Conservation (phyloP, 2,888 invertebrate genomes). For the Eulithis testata region DNA sequence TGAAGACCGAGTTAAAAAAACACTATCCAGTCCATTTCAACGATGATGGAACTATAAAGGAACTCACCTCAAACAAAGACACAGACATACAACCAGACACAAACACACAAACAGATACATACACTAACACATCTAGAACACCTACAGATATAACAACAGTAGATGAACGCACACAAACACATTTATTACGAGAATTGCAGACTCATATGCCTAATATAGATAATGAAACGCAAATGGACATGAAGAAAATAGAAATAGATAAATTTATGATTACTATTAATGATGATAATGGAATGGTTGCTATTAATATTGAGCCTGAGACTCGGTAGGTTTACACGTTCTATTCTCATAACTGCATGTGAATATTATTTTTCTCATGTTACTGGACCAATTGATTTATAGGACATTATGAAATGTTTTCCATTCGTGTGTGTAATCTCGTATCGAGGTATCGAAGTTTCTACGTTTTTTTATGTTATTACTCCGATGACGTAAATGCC, state of each 20-base stretch:
- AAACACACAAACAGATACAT: background rate
- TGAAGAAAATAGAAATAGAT: slow-evolving; percentile 32
- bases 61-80: slow-evolving; percentile 11
- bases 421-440: no score
- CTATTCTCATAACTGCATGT: no score
- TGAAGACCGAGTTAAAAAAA: slow-evolving; percentile 70
- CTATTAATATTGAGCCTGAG: slow-evolving; percentile 63
- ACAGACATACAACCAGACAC: slow-evolving; percentile 7
- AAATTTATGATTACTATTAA: slow-evolving; percentile 68
- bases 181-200: background rate
- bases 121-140: background rate
- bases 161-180: background rate
- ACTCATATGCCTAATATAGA: background rate
- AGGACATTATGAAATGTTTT: no score
- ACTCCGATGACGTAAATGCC: no score
- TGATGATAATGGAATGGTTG: slow-evolving; percentile 62
- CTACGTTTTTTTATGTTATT: no score
- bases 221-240: slow-evolving; percentile 3
- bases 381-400: no score
- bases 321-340: slow-evolving; percentile 29
- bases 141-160: background rate
- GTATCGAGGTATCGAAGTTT: no score
- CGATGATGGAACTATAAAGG: slow-evolving; percentile 44
- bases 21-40: slow-evolving; percentile 77
- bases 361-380: no score